Conservation (phyloP, 2,113 vertebrate genomes). For the Caranx melampygus region DNA sequence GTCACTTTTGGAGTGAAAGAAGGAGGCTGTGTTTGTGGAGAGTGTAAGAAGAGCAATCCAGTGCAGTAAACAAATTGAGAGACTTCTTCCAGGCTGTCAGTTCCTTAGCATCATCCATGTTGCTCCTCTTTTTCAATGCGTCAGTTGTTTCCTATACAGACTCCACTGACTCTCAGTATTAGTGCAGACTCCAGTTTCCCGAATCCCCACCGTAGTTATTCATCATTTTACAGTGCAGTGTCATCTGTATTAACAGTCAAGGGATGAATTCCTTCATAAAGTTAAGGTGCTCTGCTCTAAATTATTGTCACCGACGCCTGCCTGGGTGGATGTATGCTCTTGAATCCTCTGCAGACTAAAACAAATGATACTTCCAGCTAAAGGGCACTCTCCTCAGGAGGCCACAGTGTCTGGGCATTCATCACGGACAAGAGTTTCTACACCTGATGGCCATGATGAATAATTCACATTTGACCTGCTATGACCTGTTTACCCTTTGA, state of each 20-base stretch:
- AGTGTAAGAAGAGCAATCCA: constrained; percentile 47
- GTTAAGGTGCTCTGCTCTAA: constrained; percentile 27
- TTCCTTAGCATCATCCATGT: constrained; percentile 43
- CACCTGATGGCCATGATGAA: constrained; percentile 37
- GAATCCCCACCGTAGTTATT: constrained; percentile 42
- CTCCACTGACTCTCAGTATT: constrained; percentile 48
- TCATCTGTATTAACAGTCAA: constrained; percentile 51
- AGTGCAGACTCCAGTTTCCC: constrained; percentile 34
- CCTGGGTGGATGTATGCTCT: not conserved
- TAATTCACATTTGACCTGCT: constrained; percentile 34
- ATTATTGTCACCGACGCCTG: constrained; percentile 30
- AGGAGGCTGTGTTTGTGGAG: constrained; percentile 24
- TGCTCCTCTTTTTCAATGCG: constrained; percentile 55
- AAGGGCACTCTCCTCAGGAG: constrained; percentile 37
- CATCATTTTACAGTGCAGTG: constrained; percentile 39
- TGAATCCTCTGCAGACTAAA: constrained; percentile 29
- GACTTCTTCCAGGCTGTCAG: constrained; percentile 59
- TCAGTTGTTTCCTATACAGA: constrained; percentile 59
- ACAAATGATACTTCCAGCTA: constrained; percentile 33
- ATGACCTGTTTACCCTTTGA: constrained; percentile 36
- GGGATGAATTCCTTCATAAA: constrained; percentile 17
- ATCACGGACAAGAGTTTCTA: constrained; percentile 21
- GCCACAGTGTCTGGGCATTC: constrained; percentile 29
- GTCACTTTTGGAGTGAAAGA: constrained; percentile 23
- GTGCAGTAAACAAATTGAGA: constrained; percentile 37